phyloP scores from a whole-genome alignment of 2,888 invertebrate species.

The Octodonta nipae region DNA sequence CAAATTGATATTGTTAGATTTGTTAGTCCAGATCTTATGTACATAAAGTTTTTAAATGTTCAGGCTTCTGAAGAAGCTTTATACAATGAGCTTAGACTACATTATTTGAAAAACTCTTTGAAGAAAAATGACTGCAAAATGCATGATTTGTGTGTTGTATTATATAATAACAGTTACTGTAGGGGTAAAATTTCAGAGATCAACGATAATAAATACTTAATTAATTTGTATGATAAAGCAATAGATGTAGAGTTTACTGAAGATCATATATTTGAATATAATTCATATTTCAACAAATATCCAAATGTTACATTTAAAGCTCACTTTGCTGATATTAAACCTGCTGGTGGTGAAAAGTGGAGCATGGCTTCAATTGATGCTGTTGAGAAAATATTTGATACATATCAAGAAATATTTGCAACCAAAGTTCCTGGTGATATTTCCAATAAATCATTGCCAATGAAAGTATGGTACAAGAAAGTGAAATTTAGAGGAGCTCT shows the following conservation, averaged over 20 bases:
- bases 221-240: constrained; percentile 57
- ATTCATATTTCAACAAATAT: constrained; percentile 36
- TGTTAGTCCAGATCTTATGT: constrained; percentile 26
- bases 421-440: constrained; percentile 33
- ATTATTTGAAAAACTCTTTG: constrained; percentile 15
- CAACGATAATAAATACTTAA: constrained; percentile 33
- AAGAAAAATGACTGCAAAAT: constrained; percentile 15
- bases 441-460: constrained; percentile 12
- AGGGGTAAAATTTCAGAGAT: constrained; percentile 43
- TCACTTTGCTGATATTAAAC: constrained; percentile 53
- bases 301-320: constrained; percentile 51
- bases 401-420: constrained; percentile 39
- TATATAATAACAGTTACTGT: constrained; percentile 45
- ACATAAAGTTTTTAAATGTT: constrained; percentile 33
- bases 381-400: constrained; percentile 38
- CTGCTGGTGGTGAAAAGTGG: constrained; percentile 54
- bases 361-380: constrained; percentile 46
- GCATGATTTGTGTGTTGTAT: constrained; percentile 34
- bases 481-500: constrained; percentile 49
- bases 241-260: constrained; percentile 33
- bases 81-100: constrained; percentile 20
- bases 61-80: constrained; percentile 15
- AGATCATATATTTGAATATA: constrained; percentile 12
- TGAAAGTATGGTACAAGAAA: constrained; percentile 37
- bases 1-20: constrained; percentile 23